Percentiles rank a stretch among this genome's conserved stretches.
phyloP scores from a whole-genome alignment of 2,797 vertebrate species.

The Oophaga sylvatica region DNA sequence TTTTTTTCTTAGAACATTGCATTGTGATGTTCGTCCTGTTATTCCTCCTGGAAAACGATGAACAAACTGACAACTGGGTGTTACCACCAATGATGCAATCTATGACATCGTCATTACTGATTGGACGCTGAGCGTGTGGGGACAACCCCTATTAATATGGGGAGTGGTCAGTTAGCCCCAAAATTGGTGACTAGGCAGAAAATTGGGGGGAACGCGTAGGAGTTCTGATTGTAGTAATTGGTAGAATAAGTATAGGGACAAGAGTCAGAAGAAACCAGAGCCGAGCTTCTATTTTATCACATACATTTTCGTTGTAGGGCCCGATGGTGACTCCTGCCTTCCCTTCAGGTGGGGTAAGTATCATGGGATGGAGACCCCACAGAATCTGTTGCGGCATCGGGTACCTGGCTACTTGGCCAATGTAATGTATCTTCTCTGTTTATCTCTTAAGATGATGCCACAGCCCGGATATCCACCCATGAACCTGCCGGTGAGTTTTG shows the following conservation, averaged over 20 bases:
- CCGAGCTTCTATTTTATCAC: not conserved
- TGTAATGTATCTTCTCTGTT: not conserved
- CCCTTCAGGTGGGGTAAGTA: conserved; percentile 38
- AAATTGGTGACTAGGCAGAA: not conserved
- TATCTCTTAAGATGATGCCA: conserved; percentile 19
- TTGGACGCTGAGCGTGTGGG: no score
- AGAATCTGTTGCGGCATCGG: not conserved
- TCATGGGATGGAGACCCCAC: not conserved
- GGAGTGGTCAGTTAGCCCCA: not conserved
- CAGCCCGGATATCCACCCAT: not conserved
- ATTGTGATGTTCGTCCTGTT: no score
- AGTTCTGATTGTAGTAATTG: no score
- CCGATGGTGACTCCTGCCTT: conserved; percentile 17
- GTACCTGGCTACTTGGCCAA: not conserved
- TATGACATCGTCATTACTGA: no score
- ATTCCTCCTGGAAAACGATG: no score
- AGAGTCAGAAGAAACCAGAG: not conserved
- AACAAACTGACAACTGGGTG: no score
- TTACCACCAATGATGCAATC: no score
- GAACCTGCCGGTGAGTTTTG: conserved; percentile 61
- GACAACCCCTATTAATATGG: not conserved
- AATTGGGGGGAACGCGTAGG: not conserved
- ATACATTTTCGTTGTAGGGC: conserved; percentile 28
- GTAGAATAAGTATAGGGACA: not conserved
- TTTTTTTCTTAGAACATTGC: no score